Base-by-base conservation (phyloP, 2,888 invertebrate genomes). In the Polydesmus complanatus region DNA sequence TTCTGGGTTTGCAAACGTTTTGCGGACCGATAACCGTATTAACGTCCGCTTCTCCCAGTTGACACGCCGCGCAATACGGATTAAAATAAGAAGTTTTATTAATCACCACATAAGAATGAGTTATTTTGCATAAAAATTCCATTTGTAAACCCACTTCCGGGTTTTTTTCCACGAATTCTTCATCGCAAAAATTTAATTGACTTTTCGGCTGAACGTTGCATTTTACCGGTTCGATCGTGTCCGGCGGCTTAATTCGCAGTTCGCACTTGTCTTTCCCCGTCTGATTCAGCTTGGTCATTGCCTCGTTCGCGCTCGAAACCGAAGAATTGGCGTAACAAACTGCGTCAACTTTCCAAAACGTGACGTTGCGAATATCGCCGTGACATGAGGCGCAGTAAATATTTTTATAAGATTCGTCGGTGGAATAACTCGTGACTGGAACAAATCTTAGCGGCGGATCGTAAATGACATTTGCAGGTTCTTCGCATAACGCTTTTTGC, bases 321-420 rank as follows among this genome's bases (percentile, higher is more conserved):
- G 14, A 37, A 14, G 37, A 37, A 37, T 14, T 37, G 14, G 37
- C 37, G 14, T 37, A 8, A 37, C 37, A 37, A 14, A 14, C 14
- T 8, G 37, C 14, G 37, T 37, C 14, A 5, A 37, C 14, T 8
- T 37, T 37, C 37, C 37, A 37, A 37, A 37, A 14, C 5, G 14
- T 37, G 37, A 37, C 37, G 37, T 37, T 14, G n/a, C n/a, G n/a
- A 37, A 26, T 47, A 18, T 68, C 64, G 3, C 63, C 64, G 56
- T 70, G 65, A 54, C 71, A 71, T 2, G 61, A 52, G 3, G 69
- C 68, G 54, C 71, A 71, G 62, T 65, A 70, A 1, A 69, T 64
- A 56, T 68, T 71, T n/a, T 62, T 62, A 56, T 68, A 71, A n/a
- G 69, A 64, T 14, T 64, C 61, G 18, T 65, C 64, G 14, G 66